Conservation (phyloP, 1,140 invertebrate species). For the Trichomalopsis sarcophagae region DNA sequence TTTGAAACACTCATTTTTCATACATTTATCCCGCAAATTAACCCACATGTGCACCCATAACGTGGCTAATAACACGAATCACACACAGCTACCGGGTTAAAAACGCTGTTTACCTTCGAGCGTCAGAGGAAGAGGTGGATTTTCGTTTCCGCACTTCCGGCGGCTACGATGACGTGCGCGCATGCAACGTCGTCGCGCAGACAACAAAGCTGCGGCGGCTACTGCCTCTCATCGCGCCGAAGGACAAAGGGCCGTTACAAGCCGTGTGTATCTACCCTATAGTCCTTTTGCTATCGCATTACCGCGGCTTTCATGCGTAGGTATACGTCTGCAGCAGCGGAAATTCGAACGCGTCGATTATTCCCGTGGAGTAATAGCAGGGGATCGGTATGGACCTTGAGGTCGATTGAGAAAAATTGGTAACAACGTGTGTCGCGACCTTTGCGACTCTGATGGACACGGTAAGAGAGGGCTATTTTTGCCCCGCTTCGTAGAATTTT, state of each 20-base stretch:
- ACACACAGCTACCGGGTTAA: not conserved
- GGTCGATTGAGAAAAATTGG: not conserved
- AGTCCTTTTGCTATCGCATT: conserved; percentile 22
- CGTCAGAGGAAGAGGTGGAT: not conserved
- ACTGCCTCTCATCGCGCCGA: not conserved
- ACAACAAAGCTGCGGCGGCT: conserved; percentile 47
- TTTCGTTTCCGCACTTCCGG: conserved; percentile 34
- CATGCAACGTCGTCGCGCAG: conserved; percentile 23
- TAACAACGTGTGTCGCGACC: not conserved
- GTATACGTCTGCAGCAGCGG: not conserved
- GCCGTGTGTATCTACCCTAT: too few species aligned
- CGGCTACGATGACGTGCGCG: not conserved
- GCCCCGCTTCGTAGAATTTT: not conserved
- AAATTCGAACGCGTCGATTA: not conserved
- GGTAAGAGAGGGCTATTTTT: not conserved
- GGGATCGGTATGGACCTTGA: not conserved
- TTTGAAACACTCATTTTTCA: too few species aligned
- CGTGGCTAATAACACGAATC: not conserved
- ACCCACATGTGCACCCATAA: not conserved
- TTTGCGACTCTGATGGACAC: not conserved
- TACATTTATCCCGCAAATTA: not conserved
- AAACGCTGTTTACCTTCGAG: not conserved
- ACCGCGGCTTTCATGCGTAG: conserved; percentile 5
- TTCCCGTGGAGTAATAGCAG: not conserved
- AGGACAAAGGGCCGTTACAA: conserved; percentile 33